Percentiles rank a stretch among this genome's conserved stretches.
These are phyloP conservation scores for Alouatta caraya DNA, from an alignment of 2,797 vertebrate genomes.

Conservation along the genomic window DNA sequence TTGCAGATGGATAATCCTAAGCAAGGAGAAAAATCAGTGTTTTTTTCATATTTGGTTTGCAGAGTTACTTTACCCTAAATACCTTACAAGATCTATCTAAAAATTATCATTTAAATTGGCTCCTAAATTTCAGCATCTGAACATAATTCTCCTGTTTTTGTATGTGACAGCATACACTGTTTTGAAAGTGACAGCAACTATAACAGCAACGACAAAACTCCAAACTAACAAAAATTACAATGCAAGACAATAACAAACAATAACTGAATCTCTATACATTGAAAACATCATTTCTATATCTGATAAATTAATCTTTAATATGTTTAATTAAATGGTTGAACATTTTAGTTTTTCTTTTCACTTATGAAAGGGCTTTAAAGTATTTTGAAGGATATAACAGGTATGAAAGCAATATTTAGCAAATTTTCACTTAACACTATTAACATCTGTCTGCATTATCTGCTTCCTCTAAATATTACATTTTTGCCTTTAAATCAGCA, in stretches of 20 bases:
- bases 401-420: constrained; percentile 55
- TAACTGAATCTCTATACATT: not conserved
- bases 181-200: not conserved
- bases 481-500: constrained; percentile 58
- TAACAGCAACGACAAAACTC: not conserved
- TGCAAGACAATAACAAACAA: not conserved
- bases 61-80: not conserved
- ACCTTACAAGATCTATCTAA: not conserved
- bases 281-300: not conserved
- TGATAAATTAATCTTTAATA: not conserved
- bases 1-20: not conserved
- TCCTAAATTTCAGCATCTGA: constrained; percentile 7
- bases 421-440: constrained; percentile 65
- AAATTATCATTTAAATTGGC: constrained; percentile 27
- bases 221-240: not conserved
- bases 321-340: not conserved
- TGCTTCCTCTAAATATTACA: constrained; percentile 70
- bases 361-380: not conserved
- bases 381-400: not conserved
- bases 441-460: constrained; percentile 58
- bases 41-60: not conserved
- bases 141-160: not conserved
- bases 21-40: not conserved
- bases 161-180: no score
- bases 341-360: not conserved